Evolutionary conservation across 2,113 vertebrate species (phyloP), one percentile per base, ranked within the genome.

Genomic region (Rallus limicola): DNA sequence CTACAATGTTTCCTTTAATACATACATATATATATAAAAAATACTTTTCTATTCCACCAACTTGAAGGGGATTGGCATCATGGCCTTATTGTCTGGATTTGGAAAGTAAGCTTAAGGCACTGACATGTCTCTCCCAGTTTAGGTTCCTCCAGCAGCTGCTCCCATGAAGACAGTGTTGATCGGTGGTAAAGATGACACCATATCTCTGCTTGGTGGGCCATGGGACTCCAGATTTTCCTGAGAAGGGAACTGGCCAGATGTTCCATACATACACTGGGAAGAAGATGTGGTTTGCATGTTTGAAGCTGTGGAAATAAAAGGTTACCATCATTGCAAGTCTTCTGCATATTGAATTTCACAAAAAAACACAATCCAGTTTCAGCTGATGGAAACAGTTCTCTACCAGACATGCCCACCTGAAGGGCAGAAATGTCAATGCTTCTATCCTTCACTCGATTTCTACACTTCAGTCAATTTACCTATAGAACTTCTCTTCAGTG

Each of bases 81-180:
- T 28, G 67, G 60, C 12, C 42, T 74, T 64, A 53, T 60, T 31
- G 20, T 76, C 48, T 81, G 42, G 14, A 70, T 63, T 40, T 83
- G 46, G 29, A 86, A 87, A 70, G 55, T 46, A 70, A 80, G 46
- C 46, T 55, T 83, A 85, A 92, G 83, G 70, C 76, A 92, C 52
- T 68, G 76, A 56, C 44, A 59, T 11, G 9, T 76, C 15, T 79
- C 25, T 72, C 23, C n/a, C n/a, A 52, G 15, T 71, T 98, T 95
- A 99, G n/a, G 98, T 98, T 95, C 98, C 98, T 50, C 98, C 98
- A 65, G 98, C 98, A 70, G 98, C 97, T 42, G 98, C 88, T 82
- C 99, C 99, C 99, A 99, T 99, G 95, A 99, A 99, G 88, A 99
- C 99, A 5, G 99, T 99, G 90, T 99, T 99, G 97, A 99, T 99